A percentile compares a stretch with the other conserved stretches of the same genome.
Conservation (phyloP, 2,888 invertebrate species). For the Gandaritis pyraliata region DNA sequence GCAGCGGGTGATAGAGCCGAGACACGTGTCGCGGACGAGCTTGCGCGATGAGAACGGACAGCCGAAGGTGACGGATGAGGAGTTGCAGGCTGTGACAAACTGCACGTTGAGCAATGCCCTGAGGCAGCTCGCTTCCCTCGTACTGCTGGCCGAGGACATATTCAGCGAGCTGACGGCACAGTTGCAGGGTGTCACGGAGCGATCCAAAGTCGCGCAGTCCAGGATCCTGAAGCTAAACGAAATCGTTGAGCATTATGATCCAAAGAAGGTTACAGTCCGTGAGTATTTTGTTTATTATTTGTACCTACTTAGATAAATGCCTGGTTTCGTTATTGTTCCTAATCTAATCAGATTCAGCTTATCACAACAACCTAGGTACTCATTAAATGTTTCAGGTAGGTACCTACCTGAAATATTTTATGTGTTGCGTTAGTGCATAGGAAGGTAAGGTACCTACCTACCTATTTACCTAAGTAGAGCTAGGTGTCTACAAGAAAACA, state of each 20-base stretch:
- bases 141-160: slow-evolving; percentile 93
- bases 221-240: slow-evolving; percentile 89
- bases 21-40: slow-evolving; percentile 88
- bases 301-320: no score
- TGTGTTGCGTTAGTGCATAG: no score
- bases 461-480: no score
- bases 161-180: slow-evolving; percentile 92
- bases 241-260: slow-evolving; percentile 90
- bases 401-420: no score
- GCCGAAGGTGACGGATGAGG: slow-evolving; percentile 87
- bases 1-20: slow-evolving; percentile 92
- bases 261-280: slow-evolving; percentile 97
- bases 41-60: slow-evolving; percentile 85
- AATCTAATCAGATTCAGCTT: no score
- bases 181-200: slow-evolving; percentile 88
- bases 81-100: slow-evolving; percentile 94
- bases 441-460: no score
- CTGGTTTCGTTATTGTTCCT: no score
- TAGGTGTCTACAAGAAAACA: no score
- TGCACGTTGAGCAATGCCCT: slow-evolving; percentile 93
- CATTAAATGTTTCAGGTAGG: no score
- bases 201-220: slow-evolving; percentile 88
- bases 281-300: slow-evolving; percentile 80
- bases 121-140: slow-evolving; percentile 93
- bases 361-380: no score